Evolutionary conservation across 1,140 invertebrate genomes (phyloP).

Genomic region (Bilobella aurantiaca): DNA sequence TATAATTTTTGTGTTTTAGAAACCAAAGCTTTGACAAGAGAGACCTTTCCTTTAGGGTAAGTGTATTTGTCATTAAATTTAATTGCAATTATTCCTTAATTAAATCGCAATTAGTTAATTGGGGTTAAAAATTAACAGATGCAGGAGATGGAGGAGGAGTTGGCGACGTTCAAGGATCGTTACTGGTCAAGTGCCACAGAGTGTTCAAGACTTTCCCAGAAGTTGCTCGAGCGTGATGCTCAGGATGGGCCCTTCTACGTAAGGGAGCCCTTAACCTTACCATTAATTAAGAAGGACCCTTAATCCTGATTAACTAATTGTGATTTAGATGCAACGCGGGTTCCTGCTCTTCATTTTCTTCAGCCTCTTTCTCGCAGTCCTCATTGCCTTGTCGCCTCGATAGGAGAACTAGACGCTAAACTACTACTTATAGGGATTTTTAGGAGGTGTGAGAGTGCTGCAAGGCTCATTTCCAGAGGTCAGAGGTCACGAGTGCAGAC

Average conservation of each 20-base stretch:
- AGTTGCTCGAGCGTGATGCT: constrained; percentile 19
- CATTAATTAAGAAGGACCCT: too few species aligned
- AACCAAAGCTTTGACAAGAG: too few species aligned
- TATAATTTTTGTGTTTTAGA: too few species aligned
- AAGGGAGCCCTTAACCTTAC: background rate
- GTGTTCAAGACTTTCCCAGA: constrained; percentile 15
- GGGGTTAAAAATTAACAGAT: constrained; percentile 12
- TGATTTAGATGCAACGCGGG: background rate
- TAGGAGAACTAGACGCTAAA: background rate
- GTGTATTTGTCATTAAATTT: background rate
- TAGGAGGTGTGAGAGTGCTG: too few species aligned
- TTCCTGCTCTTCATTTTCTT: background rate
- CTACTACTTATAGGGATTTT: too few species aligned
- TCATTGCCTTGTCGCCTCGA: constrained; percentile 1
- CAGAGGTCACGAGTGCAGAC: too few species aligned
- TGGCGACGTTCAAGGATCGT: constrained; percentile 31
- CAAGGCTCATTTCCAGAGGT: too few species aligned
- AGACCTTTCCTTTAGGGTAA: background rate
- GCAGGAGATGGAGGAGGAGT: constrained; percentile 28
- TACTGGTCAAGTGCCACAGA: constrained; percentile 22
- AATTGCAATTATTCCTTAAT: background rate
- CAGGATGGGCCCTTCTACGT: background rate
- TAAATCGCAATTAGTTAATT: background rate
- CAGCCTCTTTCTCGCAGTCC: background rate
- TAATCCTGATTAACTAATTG: background rate